phyloP scores from a whole-genome alignment of 2,888 invertebrate species.

The Zeuzera pyrina region DNA sequence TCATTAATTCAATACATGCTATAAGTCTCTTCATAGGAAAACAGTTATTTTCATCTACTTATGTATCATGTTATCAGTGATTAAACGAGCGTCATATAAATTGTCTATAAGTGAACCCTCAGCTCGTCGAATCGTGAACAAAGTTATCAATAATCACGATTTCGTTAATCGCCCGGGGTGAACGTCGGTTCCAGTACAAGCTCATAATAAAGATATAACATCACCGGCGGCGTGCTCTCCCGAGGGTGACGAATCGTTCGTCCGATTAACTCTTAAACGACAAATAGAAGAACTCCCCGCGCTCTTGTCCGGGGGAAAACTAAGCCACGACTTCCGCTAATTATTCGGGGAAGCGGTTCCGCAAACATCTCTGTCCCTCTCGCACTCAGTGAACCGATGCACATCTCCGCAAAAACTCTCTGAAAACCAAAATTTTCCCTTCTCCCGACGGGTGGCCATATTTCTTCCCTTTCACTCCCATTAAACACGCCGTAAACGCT shows the following conservation, averaged over 20 bases:
- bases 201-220: constrained; percentile 70
- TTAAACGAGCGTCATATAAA: neutral
- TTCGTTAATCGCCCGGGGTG: constrained; percentile 56
- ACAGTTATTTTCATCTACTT: no score
- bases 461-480: constrained; percentile 72
- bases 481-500: constrained; percentile 73
- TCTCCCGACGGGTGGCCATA: constrained; percentile 66
- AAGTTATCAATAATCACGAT: constrained; percentile 68
- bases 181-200: constrained; percentile 33
- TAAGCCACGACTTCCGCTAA: constrained; percentile 72
- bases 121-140: constrained; percentile 29
- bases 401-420: constrained; percentile 70
- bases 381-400: constrained; percentile 59
- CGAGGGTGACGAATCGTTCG: constrained; percentile 70
- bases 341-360: constrained; percentile 60
- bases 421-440: constrained; percentile 72
- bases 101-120: constrained; percentile 7
- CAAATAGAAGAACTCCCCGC: constrained; percentile 69
- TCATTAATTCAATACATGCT: no score
- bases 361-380: constrained; percentile 54
- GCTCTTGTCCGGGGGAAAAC: constrained; percentile 56
- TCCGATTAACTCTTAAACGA: constrained; percentile 73
- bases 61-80: constrained; percentile 2
- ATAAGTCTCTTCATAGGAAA: no score
- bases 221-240: constrained; percentile 53